Evolutionary conservation across 2,888 invertebrate genomes (phyloP).

Genomic region (Andrena fulva): DNA sequence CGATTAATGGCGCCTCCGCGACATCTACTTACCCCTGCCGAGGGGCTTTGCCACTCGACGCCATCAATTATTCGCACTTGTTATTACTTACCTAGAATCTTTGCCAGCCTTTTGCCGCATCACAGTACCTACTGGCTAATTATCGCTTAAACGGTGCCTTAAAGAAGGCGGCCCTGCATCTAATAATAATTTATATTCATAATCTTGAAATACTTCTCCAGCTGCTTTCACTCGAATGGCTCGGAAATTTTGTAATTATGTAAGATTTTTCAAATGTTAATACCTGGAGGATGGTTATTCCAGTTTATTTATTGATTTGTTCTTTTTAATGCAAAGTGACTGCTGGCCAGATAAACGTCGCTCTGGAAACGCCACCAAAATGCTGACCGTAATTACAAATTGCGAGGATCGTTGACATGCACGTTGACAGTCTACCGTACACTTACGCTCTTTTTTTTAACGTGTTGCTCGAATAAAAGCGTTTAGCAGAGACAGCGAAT

Average conservation of each 20-base stretch:
- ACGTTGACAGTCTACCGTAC: slow-evolving; percentile 17
- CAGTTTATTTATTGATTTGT: background rate
- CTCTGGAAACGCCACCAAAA: background rate
- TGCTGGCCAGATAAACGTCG: background rate
- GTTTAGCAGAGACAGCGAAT: slow-evolving; percentile 28
- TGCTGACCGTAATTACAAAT: background rate
- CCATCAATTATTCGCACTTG: background rate
- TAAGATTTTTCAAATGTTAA: no score
- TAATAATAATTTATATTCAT: no score
- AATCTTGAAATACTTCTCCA: no score
- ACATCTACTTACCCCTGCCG: background rate
- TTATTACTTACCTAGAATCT: no score
- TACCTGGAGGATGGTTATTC: no score
- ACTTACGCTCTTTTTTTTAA: background rate
- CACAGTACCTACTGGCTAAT: no score
- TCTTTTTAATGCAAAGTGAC: background rate
- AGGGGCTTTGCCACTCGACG: background rate
- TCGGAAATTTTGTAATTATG: no score
- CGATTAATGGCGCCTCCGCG: slow-evolving; percentile 8
- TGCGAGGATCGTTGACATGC: background rate
- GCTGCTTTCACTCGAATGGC: no score
- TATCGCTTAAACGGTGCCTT: no score
- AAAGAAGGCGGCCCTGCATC: no score
- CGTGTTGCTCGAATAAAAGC: slow-evolving; percentile 10
- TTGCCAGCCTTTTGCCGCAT: no score